These are phyloP conservation scores for Heliconius aoede DNA, from an alignment of 2,888 invertebrate genomes.

Conservation along the genomic window DNA sequence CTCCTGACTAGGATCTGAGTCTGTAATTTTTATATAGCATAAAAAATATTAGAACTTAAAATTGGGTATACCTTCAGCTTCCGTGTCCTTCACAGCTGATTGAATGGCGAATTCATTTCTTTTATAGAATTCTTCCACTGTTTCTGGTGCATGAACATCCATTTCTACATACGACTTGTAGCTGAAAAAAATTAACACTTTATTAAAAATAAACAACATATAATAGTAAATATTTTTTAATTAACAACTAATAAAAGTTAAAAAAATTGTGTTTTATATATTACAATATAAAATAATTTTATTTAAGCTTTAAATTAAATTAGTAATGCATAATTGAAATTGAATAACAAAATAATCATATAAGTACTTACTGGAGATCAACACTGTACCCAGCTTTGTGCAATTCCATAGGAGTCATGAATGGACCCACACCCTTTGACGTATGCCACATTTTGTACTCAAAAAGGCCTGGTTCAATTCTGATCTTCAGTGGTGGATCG, in stretches of 20 bases:
- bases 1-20: background rate
- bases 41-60: conserved; percentile 22
- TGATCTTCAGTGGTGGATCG: conserved; percentile 85
- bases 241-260: no score
- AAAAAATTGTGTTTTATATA: no score
- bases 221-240: background rate
- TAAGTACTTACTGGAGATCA: conserved; percentile 84
- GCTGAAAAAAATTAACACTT: conserved; percentile 65
- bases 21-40: background rate
- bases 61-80: conserved; percentile 62
- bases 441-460: conserved; percentile 97
- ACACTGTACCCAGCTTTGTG: conserved; percentile 89
- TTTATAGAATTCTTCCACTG: conserved; percentile 81
- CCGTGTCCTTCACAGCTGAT: conserved; percentile 62
- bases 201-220: background rate
- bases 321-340: no score
- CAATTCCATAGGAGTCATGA: conserved; percentile 90
- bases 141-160: conserved; percentile 66
- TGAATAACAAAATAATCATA: background rate
- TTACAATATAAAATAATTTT: no score
- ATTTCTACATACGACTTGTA: conserved; percentile 72
- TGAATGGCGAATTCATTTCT: conserved; percentile 72
- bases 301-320: no score
- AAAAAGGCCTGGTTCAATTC: conserved; percentile 95
- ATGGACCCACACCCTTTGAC: conserved; percentile 88